Base-by-base conservation (phyloP, 2,113 vertebrate genomes). In the Pica pica region DNA sequence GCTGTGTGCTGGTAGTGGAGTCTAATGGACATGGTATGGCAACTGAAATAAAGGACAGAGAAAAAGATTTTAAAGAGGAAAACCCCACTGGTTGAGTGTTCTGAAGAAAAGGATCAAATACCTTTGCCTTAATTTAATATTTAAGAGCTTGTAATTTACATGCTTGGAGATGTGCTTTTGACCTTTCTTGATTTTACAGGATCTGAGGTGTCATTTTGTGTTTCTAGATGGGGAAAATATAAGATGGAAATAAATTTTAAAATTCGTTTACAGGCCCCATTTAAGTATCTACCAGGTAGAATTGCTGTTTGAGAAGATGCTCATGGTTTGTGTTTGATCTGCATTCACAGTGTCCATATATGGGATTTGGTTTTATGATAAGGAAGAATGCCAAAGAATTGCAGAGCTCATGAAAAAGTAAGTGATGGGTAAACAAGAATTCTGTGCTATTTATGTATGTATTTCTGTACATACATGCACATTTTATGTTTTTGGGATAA, bases 331-430 rank as follows among this genome's bases (percentile, higher is more conserved):
- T 97, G 88, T 97, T 95, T 98, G 87, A 84, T 97, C 90, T 96
- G 96, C 89, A 96, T 97, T 97, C 97, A 20, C 98, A 99, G 99
- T 99, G 98, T 98, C 98, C 96, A 99, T 99, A 97, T 98, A 99
- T 95, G 99, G 99, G 67, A 99, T 99, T 97, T 99, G 99, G 99
- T 99, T 99, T 98, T 99, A 99, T 91, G 98, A 99, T 96, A 99
- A 99, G 93, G 98, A 98, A 96, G 99, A 99, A 97, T 99, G 99
- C 97, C 98, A 98, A 95, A 99, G 99, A 97, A 98, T 99, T 87
- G 99, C 99, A 87, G 98, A 98, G 70, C 98, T 98, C 86, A 99
- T 99, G 98, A 99, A 98, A 97, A 98, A 98, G 99, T 99, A 98
- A 99, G 99, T 99, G 83, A 87, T 77, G 87, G 60, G 65, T 90